Base-by-base conservation (phyloP, 2,113 vertebrate species). In the Tylochromis polylepis region DNA sequence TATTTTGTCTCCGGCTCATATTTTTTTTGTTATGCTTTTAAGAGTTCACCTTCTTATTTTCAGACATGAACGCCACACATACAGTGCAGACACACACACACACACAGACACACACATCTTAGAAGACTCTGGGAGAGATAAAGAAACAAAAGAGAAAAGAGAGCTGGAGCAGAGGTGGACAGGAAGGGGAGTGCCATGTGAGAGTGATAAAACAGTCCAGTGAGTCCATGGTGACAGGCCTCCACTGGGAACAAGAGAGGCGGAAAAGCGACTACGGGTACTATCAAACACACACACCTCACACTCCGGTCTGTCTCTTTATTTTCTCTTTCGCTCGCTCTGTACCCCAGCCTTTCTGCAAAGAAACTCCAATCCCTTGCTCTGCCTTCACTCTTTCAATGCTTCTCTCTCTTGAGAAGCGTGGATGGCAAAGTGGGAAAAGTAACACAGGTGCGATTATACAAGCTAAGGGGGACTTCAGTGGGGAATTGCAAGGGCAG, bases 181-280 rank as follows among this genome's bases (percentile, higher is more conserved):
- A 41, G 72, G 59, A 72, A 46, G 77, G 77, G 83, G 83, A 41
- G 88, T 87, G 92, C 72, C 86, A 85, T 62, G 90, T 92, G 91
- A 95, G 83, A 85, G 88, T 75, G 92, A 94, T 95, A 94, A 95
- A 95, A 95, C 91, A 93, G 93, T 93, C 90, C 91, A 92, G 90
- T 92, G 93, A 94, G 89, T 93, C 92, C 80, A 79, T 80, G 87
- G 95, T 95, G 95, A 96, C 95, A 95, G 91, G 89, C 56, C 51
- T 94, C 95, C 90, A 67, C 84, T 81, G 94, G 94, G 93, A 94
- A 87, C 85, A 83, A 85, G 81, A 81, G 88, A 89, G 85, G 87
- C 36, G 22, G 93, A 93, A 91, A 91, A 94, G 87, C 60, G 79
- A 93, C 92, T 87, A 90, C 89, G 94, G 91, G 94, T 94, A 92